Evolutionary conservation across 2,888 invertebrate genomes (phyloP).

Genomic region (Agrochola lota): DNA sequence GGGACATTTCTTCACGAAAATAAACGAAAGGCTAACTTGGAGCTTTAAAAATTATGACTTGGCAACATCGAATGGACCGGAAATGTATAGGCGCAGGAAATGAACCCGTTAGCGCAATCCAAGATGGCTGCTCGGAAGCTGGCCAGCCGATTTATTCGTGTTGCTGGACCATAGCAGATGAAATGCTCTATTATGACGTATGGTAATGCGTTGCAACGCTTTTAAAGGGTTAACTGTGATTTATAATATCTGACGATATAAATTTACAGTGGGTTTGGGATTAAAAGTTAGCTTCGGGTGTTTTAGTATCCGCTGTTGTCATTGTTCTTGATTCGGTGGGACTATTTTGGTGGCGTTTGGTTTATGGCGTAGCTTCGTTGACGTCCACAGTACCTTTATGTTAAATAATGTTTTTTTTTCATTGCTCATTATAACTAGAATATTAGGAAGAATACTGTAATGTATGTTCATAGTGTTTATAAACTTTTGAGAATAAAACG

Average conservation of each 20-base stretch:
- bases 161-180: slow-evolving; percentile 78
- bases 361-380: not conserved
- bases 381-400: not conserved
- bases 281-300: slow-evolving; percentile 1
- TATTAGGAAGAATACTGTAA: not conserved
- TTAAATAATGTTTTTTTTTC: not conserved
- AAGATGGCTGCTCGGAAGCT: slow-evolving; percentile 85
- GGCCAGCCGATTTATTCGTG: slow-evolving; percentile 82
- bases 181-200: slow-evolving; percentile 68
- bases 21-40: slow-evolving; percentile 57
- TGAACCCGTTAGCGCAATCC: slow-evolving; percentile 89
- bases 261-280: slow-evolving; percentile 40
- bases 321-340: slow-evolving; percentile 17
- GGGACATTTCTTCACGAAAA: slow-evolving; percentile 65
- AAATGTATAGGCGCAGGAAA: slow-evolving; percentile 90
- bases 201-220: slow-evolving; percentile 66
- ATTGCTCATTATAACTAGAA: not conserved
- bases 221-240: slow-evolving; percentile 53
- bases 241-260: slow-evolving; percentile 44
- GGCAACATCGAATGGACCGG: slow-evolving; percentile 85
- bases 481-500: not conserved
- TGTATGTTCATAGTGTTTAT: not conserved
- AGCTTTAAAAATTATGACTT: slow-evolving; percentile 84
- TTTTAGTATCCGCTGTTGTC: not conserved
- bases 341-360: not conserved